phyloP scores from a whole-genome alignment of 2,888 invertebrate genomes.

The Anaspis maculata region DNA sequence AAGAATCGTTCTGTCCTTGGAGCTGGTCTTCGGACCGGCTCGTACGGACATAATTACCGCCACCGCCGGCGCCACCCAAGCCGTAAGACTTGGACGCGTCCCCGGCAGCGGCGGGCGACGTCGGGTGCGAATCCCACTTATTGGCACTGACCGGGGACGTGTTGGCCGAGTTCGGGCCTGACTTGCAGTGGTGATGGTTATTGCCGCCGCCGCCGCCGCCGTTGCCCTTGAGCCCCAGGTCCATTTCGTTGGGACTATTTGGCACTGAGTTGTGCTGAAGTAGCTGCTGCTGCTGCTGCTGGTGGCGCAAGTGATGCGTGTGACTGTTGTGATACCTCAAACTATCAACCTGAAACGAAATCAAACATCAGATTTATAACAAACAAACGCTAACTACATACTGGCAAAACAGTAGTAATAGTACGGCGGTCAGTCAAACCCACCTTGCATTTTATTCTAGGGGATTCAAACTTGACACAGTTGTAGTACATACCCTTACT shows the following conservation, averaged over 20 bases:
- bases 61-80: too few species aligned
- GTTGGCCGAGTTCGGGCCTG: slow-evolving; percentile 45
- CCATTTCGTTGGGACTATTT: slow-evolving; percentile 59
- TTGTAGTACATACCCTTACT: too few species aligned
- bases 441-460: too few species aligned
- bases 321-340: slow-evolving; percentile 48
- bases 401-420: too few species aligned
- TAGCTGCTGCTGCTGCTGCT: slow-evolving; percentile 37
- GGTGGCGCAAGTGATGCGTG: slow-evolving; percentile 37
- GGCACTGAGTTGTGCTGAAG: slow-evolving; percentile 55
- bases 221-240: slow-evolving; percentile 45
- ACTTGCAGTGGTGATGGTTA: slow-evolving; percentile 30
- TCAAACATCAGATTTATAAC: too few species aligned
- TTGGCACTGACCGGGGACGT: slow-evolving; percentile 48
- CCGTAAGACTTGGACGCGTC: slow-evolving; percentile 10
- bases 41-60: slow-evolving; percentile 61
- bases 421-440: too few species aligned
- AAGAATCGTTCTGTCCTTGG: slow-evolving; percentile 68
- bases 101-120: slow-evolving; percentile 17
- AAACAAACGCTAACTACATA: too few species aligned
- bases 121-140: slow-evolving; percentile 41
- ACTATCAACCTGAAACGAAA: slow-evolving; percentile 30
- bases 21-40: slow-evolving; percentile 83
- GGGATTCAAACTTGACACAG: too few species aligned
- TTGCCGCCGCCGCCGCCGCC: too few species aligned